Evolutionary conservation across 37 sponge, comb jelly and placozoan species (phyloP).

Genomic region (Axinella damicornis): DNA sequence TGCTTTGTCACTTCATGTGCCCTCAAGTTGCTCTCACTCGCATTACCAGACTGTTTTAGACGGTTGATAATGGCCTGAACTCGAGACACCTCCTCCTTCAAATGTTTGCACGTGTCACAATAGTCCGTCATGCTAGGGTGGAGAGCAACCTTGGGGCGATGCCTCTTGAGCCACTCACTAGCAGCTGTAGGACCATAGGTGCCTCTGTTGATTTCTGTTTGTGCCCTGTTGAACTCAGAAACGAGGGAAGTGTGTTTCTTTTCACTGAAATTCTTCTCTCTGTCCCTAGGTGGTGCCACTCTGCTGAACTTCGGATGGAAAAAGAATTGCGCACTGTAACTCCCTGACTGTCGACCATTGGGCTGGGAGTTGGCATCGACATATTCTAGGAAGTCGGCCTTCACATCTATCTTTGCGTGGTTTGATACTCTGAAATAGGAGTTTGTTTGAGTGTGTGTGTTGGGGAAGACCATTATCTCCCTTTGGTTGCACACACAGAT

Average conservation of each 20-base stretch:
- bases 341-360: conserved; percentile 60
- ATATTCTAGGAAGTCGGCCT: conserved; percentile 53
- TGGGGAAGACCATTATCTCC: too few relatives aligned
- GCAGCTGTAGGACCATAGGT: conserved; percentile 30
- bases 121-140: conserved; percentile 50
- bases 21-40: not conserved
- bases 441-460: too few relatives aligned
- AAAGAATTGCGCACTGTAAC: conserved; percentile 46
- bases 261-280: conserved; percentile 26
- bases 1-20: conserved; percentile 3
- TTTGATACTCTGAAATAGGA: conserved; percentile 18
- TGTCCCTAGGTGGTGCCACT: conserved; percentile 8
- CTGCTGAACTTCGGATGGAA: conserved; percentile 34
- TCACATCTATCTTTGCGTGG: conserved; percentile 18
- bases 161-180: conserved; percentile 49
- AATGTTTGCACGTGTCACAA: conserved; percentile 58
- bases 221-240: conserved; percentile 48
- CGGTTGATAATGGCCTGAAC: conserved; percentile 17
- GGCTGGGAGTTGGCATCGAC: conserved; percentile 58
- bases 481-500: too few relatives aligned
- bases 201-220: conserved; percentile 25
- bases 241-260: conserved; percentile 35
- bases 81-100: conserved; percentile 28
- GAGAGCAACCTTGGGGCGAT: conserved; percentile 42
- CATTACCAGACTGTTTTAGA: conserved; percentile 41